Conservation (phyloP, 2,888 invertebrate genomes). For the Acronicta alni region DNA sequence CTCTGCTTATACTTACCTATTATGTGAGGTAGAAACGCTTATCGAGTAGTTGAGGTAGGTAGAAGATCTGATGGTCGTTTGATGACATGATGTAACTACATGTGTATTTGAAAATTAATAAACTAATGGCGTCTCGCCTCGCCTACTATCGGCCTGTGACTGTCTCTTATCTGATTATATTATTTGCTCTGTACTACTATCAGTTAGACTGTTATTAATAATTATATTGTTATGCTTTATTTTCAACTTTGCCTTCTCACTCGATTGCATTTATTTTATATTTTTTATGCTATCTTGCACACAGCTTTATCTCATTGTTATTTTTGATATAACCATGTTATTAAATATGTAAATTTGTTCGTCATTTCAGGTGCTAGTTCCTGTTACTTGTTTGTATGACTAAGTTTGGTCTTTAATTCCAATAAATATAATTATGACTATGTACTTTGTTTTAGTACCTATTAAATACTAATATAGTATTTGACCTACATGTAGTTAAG, state of each 20-base stretch:
- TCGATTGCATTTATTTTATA: conserved; percentile 55
- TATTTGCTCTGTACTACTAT: conserved; percentile 62
- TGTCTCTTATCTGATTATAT: conserved; percentile 61
- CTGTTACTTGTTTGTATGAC: conserved; percentile 60
- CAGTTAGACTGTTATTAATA: conserved; percentile 46
- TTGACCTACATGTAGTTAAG: too few species aligned
- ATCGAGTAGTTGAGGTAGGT: conserved; percentile 16
- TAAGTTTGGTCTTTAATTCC: conserved; percentile 53
- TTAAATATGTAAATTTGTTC: conserved; percentile 50
- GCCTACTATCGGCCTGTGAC: conserved; percentile 52
- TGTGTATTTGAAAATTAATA: conserved; percentile 52
- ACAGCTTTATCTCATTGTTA: conserved; percentile 26
- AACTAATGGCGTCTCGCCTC: conserved; percentile 35
- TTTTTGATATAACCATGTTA: conserved; percentile 26
- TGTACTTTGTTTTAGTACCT: not conserved
- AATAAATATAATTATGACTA: conserved; percentile 38
- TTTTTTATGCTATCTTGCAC: conserved; percentile 28
- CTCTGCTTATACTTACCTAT: conserved; percentile 29
- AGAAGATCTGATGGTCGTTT: conserved; percentile 18
- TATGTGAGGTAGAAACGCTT: conserved; percentile 28
- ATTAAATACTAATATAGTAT: too few species aligned
- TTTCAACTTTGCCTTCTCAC: conserved; percentile 46
- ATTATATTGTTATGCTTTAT: conserved; percentile 38
- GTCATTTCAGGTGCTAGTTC: conserved; percentile 65
- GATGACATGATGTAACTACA: conserved; percentile 53